Evolutionary conservation across 1,140 invertebrate genomes (phyloP).

Genomic region (Aphaenogaster floridana): DNA sequence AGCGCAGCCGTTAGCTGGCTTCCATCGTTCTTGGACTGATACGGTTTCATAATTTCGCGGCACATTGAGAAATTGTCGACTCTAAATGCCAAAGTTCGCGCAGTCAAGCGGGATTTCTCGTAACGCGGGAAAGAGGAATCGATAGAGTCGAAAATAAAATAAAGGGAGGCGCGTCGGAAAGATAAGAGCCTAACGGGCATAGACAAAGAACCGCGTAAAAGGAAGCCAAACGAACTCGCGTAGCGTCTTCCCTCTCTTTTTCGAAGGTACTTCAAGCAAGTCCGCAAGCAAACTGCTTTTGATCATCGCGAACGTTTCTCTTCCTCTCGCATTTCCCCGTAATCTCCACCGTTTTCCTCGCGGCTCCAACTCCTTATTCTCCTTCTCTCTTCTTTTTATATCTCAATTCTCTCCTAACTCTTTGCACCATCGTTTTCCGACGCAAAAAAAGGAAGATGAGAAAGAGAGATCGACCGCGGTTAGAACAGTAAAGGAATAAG

Average conservation of each 20-base stretch:
- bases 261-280: slow-evolving; percentile 74
- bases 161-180: slow-evolving; percentile 34
- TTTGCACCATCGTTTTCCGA: slow-evolving; percentile 54
- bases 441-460: slow-evolving; percentile 26
- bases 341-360: slow-evolving; percentile 18
- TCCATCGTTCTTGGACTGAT: slow-evolving; percentile 30
- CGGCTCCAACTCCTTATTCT: slow-evolving; percentile 40
- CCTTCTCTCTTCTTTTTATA: slow-evolving; percentile 49
- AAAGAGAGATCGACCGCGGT: background rate
- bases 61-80: slow-evolving; percentile 43
- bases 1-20: background rate
- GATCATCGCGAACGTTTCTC: slow-evolving; percentile 77
- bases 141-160: slow-evolving; percentile 56
- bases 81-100: slow-evolving; percentile 33
- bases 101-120: slow-evolving; percentile 53
- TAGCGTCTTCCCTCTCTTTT: slow-evolving; percentile 63
- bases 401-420: slow-evolving; percentile 56
- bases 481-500: slow-evolving; percentile 22
- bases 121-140: slow-evolving; percentile 30
- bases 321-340: slow-evolving; percentile 62
- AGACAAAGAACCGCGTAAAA: slow-evolving; percentile 73
- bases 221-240: slow-evolving; percentile 72
- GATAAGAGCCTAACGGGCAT: slow-evolving; percentile 55
- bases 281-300: slow-evolving; percentile 81
- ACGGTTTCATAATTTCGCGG: slow-evolving; percentile 53